phyloP scores from a whole-genome alignment of 2,888 invertebrate genomes.

The Phoenoteleia sp. region DNA sequence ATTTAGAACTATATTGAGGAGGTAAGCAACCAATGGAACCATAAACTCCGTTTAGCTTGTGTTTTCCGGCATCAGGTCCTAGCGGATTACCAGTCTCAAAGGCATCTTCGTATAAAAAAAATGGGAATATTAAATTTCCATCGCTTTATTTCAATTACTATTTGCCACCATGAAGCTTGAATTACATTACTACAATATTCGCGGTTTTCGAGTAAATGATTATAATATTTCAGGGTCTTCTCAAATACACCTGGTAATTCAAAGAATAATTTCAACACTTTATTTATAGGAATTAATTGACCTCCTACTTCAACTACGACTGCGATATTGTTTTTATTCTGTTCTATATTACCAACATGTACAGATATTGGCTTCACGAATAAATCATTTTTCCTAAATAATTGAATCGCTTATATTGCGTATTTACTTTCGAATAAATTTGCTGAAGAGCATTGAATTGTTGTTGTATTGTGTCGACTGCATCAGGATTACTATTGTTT shows the following conservation, averaged over 20 bases:
- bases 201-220: not conserved
- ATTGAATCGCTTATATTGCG: too few relatives aligned
- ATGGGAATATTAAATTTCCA: constrained; percentile 39
- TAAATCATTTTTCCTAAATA: too few relatives aligned
- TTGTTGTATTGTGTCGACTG: too few relatives aligned
- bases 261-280: constrained; percentile 39
- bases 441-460: too few relatives aligned
- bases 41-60: constrained; percentile 58
- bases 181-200: constrained; percentile 12
- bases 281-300: constrained; percentile 36
- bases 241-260: constrained; percentile 46
- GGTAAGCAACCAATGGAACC: constrained; percentile 54
- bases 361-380: too few relatives aligned
- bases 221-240: constrained; percentile 18
- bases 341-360: too few relatives aligned
- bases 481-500: too few relatives aligned
- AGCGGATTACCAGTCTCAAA: constrained; percentile 64
- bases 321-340: too few relatives aligned
- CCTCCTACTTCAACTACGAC: too few relatives aligned
- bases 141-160: constrained; percentile 8
- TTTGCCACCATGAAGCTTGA: constrained; percentile 20
- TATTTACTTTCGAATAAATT: too few relatives aligned
- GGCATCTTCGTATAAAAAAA: constrained; percentile 62
- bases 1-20: constrained; percentile 36
- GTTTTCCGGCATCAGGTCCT: constrained; percentile 60